phyloP scores from a whole-genome alignment of 2,113 vertebrate species.

The Larimichthys crocea region DNA sequence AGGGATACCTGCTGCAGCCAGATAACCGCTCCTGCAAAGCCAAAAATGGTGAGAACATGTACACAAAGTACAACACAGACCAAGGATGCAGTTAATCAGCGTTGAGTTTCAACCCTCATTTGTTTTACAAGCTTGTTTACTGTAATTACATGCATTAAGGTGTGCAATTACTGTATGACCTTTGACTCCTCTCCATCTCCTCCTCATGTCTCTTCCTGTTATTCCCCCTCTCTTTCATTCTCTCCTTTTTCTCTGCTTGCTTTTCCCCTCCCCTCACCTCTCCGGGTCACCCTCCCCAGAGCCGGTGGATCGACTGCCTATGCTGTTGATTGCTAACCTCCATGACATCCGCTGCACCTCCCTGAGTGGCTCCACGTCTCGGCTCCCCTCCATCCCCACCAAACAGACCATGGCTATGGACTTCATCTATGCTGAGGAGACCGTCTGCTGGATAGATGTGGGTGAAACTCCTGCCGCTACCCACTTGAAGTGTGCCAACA shows the following conservation, averaged over 20 bases:
- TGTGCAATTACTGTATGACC: background rate
- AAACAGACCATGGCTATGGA: slow-evolving; percentile 98
- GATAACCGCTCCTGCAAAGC: slow-evolving; percentile 98
- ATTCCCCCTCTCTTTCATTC: background rate
- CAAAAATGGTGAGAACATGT: slow-evolving; percentile 89
- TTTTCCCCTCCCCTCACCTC: background rate
- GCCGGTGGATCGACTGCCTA: slow-evolving; percentile 90
- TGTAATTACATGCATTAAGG: slow-evolving; percentile 1
- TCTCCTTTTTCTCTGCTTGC: background rate
- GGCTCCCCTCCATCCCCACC: slow-evolving; percentile 89
- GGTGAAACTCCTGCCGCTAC: slow-evolving; percentile 91
- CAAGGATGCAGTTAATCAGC: slow-evolving; percentile 6
- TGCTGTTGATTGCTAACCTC: slow-evolving; percentile 95
- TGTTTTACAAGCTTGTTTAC: slow-evolving; percentile 23
- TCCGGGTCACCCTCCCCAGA: slow-evolving; percentile 27
- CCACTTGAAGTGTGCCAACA: slow-evolving; percentile 93
- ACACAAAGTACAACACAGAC: background rate
- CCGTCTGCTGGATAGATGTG: slow-evolving; percentile 95
- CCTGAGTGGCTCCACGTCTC: slow-evolving; percentile 87
- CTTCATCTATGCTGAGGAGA: slow-evolving; percentile 93
- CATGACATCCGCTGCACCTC: slow-evolving; percentile 95
- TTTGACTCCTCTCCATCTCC: background rate
- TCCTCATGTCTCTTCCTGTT: background rate
- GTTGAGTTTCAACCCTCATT: background rate
- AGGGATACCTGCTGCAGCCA: slow-evolving; percentile 94